phyloP scores from a whole-genome alignment of 2,888 invertebrate species.

The Drosophila kambysellisi region DNA sequence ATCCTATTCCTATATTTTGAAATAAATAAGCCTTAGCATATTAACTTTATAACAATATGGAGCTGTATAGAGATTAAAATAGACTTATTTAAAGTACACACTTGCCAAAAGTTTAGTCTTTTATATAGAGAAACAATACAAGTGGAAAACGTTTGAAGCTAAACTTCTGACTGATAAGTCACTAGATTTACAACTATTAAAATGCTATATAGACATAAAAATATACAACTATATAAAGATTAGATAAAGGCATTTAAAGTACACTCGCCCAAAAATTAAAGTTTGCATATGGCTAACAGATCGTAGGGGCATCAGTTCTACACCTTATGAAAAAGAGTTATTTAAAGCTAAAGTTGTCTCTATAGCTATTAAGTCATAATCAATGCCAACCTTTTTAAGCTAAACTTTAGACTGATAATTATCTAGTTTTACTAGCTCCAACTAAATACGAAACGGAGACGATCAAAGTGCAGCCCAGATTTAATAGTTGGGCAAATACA shows the following conservation, averaged over 20 bases:
- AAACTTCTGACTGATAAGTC: neutral
- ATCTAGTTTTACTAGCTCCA: neutral
- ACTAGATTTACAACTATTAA: neutral
- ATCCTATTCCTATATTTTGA: too few relatives aligned
- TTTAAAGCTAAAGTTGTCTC: neutral
- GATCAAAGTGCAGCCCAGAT: constrained; percentile 31
- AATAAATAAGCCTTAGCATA: too few relatives aligned
- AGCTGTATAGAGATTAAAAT: too few relatives aligned
- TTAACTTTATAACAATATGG: too few relatives aligned
- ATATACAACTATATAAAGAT: neutral
- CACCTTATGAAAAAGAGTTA: neutral
- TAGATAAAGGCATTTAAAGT: neutral
- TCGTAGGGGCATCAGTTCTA: neutral
- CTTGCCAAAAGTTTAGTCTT: neutral
- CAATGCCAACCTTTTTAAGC: neutral
- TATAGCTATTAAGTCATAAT: neutral
- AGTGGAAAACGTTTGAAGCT: neutral
- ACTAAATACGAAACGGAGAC: neutral
- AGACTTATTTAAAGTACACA: too few relatives aligned
- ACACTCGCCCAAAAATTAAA: neutral
- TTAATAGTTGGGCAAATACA: constrained; percentile 40
- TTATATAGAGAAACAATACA: neutral
- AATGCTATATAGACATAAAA: neutral
- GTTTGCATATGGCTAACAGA: neutral
- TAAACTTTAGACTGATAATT: neutral